Conservation (phyloP, 2,888 invertebrate species). For the Anodontia alba region DNA sequence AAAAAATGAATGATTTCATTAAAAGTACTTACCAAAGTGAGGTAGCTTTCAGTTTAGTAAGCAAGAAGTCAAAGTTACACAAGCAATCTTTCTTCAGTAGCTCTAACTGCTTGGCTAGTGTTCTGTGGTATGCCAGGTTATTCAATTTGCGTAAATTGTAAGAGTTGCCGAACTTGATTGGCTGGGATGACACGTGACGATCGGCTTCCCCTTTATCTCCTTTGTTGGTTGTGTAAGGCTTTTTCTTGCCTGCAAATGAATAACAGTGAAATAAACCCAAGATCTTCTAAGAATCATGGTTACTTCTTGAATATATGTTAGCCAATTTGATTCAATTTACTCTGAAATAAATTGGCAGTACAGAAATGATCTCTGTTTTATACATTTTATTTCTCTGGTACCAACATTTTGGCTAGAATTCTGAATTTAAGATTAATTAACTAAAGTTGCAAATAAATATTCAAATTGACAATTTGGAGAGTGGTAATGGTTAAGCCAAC, state of each 20-base stretch:
- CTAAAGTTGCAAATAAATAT: too few species aligned
- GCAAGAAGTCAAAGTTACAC: conserved; percentile 78
- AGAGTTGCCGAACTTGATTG: conserved; percentile 71
- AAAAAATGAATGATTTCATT: too few species aligned
- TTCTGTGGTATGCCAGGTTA: conserved; percentile 77
- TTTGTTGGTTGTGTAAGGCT: conserved; percentile 66
- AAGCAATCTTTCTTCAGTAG: conserved; percentile 76
- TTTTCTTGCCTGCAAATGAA: conserved; percentile 68
- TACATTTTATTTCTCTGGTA: too few species aligned
- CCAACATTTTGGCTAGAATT: too few species aligned
- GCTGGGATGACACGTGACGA: conserved; percentile 77
- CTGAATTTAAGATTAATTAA: too few species aligned
- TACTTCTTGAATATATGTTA: too few species aligned
- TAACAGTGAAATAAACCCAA: too few species aligned
- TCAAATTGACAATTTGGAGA: too few species aligned
- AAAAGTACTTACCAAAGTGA: conserved; percentile 73
- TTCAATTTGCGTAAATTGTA: conserved; percentile 81
- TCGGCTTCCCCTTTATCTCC: conserved; percentile 66
- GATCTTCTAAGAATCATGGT: not conserved
- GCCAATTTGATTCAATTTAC: too few species aligned
- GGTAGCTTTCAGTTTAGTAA: conserved; percentile 74
- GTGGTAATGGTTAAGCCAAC: too few species aligned
- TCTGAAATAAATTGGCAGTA: too few species aligned
- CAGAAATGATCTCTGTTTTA: too few species aligned
- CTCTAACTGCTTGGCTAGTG: conserved; percentile 56